Evolutionary conservation across 1,140 invertebrate species (phyloP).

Genomic region (Archivesica marissinica): DNA sequence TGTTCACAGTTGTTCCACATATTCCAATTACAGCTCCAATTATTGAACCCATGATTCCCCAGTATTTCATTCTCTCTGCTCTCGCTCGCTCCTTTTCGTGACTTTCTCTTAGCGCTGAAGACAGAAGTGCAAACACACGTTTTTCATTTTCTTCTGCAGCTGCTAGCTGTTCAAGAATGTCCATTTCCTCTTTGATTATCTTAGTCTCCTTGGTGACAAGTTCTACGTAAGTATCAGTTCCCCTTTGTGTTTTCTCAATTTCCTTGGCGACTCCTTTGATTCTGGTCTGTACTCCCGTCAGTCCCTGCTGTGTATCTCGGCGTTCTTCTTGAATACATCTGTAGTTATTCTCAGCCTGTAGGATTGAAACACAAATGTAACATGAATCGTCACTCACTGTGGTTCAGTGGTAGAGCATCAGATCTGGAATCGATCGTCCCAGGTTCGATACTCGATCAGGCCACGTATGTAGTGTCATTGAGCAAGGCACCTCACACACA

Average conservation of each 20-base stretch:
- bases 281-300: constrained; percentile 86
- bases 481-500: no score
- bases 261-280: constrained; percentile 88
- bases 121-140: constrained; percentile 88
- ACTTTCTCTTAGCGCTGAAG: constrained; percentile 88
- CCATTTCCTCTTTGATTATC: constrained; percentile 82
- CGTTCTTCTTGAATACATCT: constrained; percentile 87
- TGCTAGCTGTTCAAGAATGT: constrained; percentile 79
- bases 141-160: constrained; percentile 86
- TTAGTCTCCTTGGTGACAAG: constrained; percentile 85
- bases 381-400: no score
- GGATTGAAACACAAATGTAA: constrained; percentile 72
- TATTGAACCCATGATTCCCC: constrained; percentile 90
- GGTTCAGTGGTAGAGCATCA: no score
- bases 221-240: constrained; percentile 88
- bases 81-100: constrained; percentile 90
- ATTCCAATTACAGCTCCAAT: constrained; percentile 89
- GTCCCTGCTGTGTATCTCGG: constrained; percentile 85
- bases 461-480: no score
- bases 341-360: constrained; percentile 87
- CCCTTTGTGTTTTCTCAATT: constrained; percentile 88
- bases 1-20: constrained; percentile 88
- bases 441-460: no score
- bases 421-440: no score
- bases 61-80: constrained; percentile 91